Base-by-base conservation (phyloP, 2,888 invertebrate genomes). In the Tenodera sinensis region DNA sequence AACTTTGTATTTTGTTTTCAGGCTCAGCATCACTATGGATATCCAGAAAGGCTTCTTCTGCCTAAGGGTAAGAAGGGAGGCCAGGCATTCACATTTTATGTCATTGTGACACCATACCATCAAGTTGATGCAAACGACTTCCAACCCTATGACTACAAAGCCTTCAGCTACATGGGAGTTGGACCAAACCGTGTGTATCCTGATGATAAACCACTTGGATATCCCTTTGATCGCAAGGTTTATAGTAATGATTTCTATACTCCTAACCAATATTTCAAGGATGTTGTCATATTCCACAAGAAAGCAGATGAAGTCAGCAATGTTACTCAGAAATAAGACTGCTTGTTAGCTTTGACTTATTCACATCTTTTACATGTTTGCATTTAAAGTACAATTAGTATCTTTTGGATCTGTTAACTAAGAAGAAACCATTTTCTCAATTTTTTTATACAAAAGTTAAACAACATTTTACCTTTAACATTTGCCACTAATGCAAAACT, bases 211-310 rank as follows among this genome's bases (percentile, higher is more conserved):
- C 95, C 96, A 85, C 94, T 96, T 92, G 96, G 96, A 88, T 97
- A 95, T 94, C 97, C 97, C 90, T 95, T 97, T 92, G 97, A 97
- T 92, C 95, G 96, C 91, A 93, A 94, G 27, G 94, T 96, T 91
- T 93, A 95, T 85, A 93, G 93, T 87, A 25, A 25, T 20, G 94
- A 93, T 90, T 96, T 96, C 94, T 25, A 92, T 88, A 92, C 85
- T 92, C 93, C 92, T 95, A 95, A 94, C 85, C 92, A 92, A 84
- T 92, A 93, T 30, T 90, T 91, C 83, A 83, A 89, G 54, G 82
- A 34, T 20, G 47, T 42, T 0, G 27, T 20, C 30, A 42, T n/a
- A 14, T 47, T 27, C 28, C 81, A n/a, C 9, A 12, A 82, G 82
- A 82, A 82, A 9, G 82, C 9, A 82, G 8, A n/a, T 82, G 82